A percentile compares a stretch with the other conserved stretches of the same genome.
Evolutionary conservation across 2,888 invertebrate genomes (phyloP).

Genomic region (Idaea straminata): DNA sequence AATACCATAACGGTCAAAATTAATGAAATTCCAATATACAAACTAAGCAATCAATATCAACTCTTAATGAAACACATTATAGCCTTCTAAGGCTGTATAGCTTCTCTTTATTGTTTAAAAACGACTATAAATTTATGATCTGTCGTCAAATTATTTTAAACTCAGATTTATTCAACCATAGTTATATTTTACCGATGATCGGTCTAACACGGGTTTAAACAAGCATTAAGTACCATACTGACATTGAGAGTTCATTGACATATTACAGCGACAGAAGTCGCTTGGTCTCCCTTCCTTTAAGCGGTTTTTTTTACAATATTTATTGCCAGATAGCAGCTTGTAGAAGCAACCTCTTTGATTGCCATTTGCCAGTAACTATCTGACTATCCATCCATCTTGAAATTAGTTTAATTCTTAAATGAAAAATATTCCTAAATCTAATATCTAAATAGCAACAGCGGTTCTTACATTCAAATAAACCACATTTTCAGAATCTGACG

Average conservation of each 20-base stretch:
- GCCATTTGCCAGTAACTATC: background rate
- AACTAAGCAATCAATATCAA: conserved; percentile 34
- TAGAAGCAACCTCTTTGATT: too few species aligned
- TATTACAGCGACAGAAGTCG: conserved; percentile 51
- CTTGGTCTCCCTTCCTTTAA: conserved; percentile 55
- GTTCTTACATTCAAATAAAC: background rate
- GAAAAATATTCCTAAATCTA: background rate
- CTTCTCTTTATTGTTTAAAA: conserved; percentile 42
- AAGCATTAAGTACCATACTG: conserved; percentile 52
- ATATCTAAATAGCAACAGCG: background rate
- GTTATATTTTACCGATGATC: conserved; percentile 37
- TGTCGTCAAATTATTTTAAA: conserved; percentile 34
- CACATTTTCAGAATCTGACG: background rate
- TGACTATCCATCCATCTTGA: background rate
- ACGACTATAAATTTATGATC: conserved; percentile 41
- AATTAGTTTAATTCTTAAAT: background rate
- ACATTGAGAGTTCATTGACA: conserved; percentile 76
- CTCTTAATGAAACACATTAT: conserved; percentile 41
- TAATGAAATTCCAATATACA: conserved; percentile 39
- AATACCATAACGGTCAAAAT: conserved; percentile 36
- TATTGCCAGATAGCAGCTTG: conserved; percentile 3
- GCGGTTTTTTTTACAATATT: conserved; percentile 35
- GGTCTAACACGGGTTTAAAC: conserved; percentile 21
- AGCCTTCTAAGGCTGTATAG: conserved; percentile 40
- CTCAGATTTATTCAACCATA: conserved; percentile 49